These are phyloP conservation scores for Xylota sylvarum DNA, from an alignment of 2,888 invertebrate species.

Conservation along the genomic window DNA sequence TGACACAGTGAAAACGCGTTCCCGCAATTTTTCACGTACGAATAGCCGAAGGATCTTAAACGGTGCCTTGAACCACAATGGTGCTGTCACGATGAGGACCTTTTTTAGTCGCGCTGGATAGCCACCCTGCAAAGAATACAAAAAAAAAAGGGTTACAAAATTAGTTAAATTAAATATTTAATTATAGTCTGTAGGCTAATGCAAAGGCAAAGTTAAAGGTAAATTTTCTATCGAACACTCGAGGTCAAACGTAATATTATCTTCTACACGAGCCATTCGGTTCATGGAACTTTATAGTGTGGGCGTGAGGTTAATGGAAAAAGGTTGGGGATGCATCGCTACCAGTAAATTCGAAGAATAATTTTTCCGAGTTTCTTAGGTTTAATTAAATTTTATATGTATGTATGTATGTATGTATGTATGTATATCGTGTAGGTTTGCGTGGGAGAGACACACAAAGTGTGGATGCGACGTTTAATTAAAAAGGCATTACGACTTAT, in stretches of 20 bases:
- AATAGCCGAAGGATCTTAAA: slow-evolving; percentile 97
- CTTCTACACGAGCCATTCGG: background rate
- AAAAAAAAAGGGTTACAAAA: slow-evolving; percentile 52
- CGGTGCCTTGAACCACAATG: slow-evolving; percentile 99
- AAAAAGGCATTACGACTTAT: slow-evolving; percentile 21
- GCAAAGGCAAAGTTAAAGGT: background rate
- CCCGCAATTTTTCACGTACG: slow-evolving; percentile 97
- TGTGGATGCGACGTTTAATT: slow-evolving; percentile 30
- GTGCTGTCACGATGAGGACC: slow-evolving; percentile 98
- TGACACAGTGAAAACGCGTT: slow-evolving; percentile 97
- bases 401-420: too few species aligned
- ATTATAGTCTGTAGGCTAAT: background rate
- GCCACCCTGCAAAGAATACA: slow-evolving; percentile 90
- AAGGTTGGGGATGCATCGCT: background rate
- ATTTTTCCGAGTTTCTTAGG: background rate
- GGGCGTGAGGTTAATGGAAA: background rate
- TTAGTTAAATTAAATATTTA: background rate
- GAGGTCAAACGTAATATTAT: slow-evolving; percentile 1
- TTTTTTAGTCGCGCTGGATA: slow-evolving; percentile 99
- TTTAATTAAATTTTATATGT: slow-evolving; percentile 42
- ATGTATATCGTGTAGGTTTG: slow-evolving; percentile 5
- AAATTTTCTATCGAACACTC: slow-evolving; percentile 5
- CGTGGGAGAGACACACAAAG: background rate
- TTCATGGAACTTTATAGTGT: background rate
- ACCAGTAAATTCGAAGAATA: slow-evolving; percentile 30